Evolutionary conservation across 2,113 vertebrate species (phyloP).

Genomic region (Microcebus griseorufus): DNA sequence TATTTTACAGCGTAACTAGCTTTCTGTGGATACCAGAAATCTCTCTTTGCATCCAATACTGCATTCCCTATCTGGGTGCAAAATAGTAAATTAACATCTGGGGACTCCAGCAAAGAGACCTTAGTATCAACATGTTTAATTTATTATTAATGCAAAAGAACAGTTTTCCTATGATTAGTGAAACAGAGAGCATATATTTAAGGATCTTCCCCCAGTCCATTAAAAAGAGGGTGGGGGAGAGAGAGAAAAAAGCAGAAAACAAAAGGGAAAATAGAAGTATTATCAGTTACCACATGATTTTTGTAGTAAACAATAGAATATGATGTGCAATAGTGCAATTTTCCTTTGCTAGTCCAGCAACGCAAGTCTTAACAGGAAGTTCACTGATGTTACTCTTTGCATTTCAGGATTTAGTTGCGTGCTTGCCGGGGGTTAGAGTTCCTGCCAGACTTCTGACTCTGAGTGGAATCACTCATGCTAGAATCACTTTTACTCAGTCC

Average conservation of each 20-base stretch:
- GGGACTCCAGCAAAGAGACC: slow-evolving; percentile 36
- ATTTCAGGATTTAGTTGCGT: slow-evolving; percentile 77
- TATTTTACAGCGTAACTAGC: slow-evolving; percentile 20
- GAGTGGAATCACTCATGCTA: slow-evolving; percentile 63
- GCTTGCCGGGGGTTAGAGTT: slow-evolving; percentile 77
- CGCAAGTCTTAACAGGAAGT: slow-evolving; percentile 81
- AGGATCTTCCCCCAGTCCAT: slow-evolving; percentile 75
- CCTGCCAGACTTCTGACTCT: slow-evolving; percentile 73
- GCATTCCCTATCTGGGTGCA: background rate
- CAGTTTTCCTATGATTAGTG: slow-evolving; percentile 74
- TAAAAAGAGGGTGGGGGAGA: background rate
- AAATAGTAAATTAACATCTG: slow-evolving; percentile 46
- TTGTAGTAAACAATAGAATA: slow-evolving; percentile 88
- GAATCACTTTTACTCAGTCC: slow-evolving; percentile 84
- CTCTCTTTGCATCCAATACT: slow-evolving; percentile 22
- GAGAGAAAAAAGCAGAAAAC: slow-evolving; percentile 73
- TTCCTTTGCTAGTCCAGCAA: slow-evolving; percentile 86
- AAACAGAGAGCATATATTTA: slow-evolving; percentile 74
- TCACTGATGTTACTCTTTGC: slow-evolving; percentile 59
- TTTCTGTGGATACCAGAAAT: background rate
- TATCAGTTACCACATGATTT: slow-evolving; percentile 83
- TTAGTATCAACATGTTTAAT: slow-evolving; percentile 58
- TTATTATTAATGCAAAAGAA: slow-evolving; percentile 72
- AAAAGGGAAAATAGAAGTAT: slow-evolving; percentile 81
- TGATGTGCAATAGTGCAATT: slow-evolving; percentile 95